A percentile compares a stretch with the other conserved stretches of the same genome.
Evolutionary conservation across 2,797 vertebrate genomes (phyloP).

Genomic region (Florisuga fusca): DNA sequence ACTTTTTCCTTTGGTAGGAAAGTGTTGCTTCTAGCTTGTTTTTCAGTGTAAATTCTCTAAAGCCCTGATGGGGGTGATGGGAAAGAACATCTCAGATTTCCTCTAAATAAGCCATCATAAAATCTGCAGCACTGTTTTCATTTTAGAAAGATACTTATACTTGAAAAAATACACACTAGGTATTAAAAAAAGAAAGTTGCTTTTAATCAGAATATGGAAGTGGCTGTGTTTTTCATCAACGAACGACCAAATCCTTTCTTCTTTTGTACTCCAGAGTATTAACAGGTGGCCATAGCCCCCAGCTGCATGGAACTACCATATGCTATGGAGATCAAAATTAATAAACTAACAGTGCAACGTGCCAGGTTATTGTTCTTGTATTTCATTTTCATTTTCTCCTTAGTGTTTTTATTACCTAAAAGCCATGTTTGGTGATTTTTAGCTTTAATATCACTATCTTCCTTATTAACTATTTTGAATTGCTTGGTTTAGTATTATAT

Average conservation of each 20-base stretch:
- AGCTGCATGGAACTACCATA: slow-evolving; percentile 60
- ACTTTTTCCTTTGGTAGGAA: fast-evolving
- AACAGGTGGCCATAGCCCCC: slow-evolving; percentile 64
- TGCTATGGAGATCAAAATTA: slow-evolving; percentile 65
- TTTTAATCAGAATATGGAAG: slow-evolving; percentile 23
- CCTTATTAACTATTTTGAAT: neutral
- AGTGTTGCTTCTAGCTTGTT: neutral
- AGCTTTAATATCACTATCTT: neutral
- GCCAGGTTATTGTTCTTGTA: slow-evolving; percentile 43
- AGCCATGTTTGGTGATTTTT: neutral
- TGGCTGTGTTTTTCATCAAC: slow-evolving; percentile 35
- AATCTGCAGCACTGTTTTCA: slow-evolving; percentile 1
- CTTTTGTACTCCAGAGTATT: slow-evolving; percentile 47
- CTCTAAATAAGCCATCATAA: neutral
- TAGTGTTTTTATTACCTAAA: slow-evolving; percentile 25
- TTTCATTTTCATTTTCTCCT: slow-evolving; percentile 52
- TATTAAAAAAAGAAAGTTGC: neutral
- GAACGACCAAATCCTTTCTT: slow-evolving; percentile 47
- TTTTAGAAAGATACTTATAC: neutral
- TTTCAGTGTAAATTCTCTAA: neutral
- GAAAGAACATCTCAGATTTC: neutral
- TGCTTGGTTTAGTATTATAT: neutral
- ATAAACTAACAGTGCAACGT: slow-evolving; percentile 51
- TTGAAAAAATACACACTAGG: neutral
- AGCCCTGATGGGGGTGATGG: neutral